phyloP scores from a whole-genome alignment of 2,113 vertebrate genomes.

The Petrocephalus zakoni region DNA sequence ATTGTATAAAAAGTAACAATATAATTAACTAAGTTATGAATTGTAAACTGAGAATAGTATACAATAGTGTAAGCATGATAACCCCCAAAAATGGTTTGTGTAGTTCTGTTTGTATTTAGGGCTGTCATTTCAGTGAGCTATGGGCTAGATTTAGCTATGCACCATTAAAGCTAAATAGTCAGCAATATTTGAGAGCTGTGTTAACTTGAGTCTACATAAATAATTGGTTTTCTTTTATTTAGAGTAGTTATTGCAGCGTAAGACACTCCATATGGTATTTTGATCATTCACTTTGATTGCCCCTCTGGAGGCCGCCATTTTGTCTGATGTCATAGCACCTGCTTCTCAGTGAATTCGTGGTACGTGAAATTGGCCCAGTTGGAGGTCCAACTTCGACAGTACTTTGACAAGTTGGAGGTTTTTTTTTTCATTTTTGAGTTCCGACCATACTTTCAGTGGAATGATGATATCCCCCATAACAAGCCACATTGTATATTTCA shows the following conservation, averaged over 20 bases:
- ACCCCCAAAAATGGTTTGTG: neutral
- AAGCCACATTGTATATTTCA: neutral
- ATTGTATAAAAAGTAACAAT: neutral
- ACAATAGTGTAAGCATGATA: neutral
- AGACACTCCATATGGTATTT: neutral
- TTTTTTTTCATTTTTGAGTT: neutral
- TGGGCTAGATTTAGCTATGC: neutral
- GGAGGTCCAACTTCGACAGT: neutral
- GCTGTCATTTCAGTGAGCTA: neutral
- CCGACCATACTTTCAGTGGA: neutral
- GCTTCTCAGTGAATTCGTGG: neutral
- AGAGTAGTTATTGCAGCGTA: neutral
- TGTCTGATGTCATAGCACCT: neutral
- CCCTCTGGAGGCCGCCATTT: neutral
- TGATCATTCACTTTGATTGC: neutral
- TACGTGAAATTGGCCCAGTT: neutral
- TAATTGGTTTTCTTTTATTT: neutral
- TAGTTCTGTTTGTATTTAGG: neutral
- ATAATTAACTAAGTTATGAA: neutral
- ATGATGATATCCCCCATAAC: neutral
- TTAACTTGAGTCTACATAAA: neutral
- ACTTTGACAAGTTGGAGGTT: neutral
- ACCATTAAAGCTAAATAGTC: neutral
- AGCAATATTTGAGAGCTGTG: neutral
- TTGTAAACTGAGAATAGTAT: neutral